Percentiles rank a stretch among this genome's conserved stretches.
phyloP scores from a whole-genome alignment of 2,113 vertebrate species.

The Merops nubicus region DNA sequence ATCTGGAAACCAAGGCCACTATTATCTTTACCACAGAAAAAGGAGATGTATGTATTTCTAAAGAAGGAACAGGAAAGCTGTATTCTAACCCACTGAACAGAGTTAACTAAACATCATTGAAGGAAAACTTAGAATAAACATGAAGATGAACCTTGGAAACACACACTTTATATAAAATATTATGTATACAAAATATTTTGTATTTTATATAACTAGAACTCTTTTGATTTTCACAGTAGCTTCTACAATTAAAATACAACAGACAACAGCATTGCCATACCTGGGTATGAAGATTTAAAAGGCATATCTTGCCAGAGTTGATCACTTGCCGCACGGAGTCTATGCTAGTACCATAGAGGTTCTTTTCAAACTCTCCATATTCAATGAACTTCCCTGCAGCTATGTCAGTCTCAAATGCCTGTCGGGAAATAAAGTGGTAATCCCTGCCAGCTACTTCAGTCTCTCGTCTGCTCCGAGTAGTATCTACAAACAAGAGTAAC shows the following conservation, averaged over 20 bases:
- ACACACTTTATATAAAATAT: neutral
- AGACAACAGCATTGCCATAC: conserved; percentile 72
- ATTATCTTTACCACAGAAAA: neutral
- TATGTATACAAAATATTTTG: no score
- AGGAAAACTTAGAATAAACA: neutral
- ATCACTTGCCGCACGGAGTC: conserved; percentile 91
- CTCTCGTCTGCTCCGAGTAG: conserved; percentile 86
- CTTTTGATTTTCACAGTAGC: neutral
- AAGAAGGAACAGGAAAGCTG: neutral
- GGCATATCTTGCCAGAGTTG: conserved; percentile 92
- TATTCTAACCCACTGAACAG: neutral
- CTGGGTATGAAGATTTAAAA: conserved; percentile 92
- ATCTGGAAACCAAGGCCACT: neutral
- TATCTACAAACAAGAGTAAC: conserved; percentile 80
- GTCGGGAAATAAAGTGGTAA: conserved; percentile 90
- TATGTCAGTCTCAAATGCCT: conserved; percentile 87
- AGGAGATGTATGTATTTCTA: no score
- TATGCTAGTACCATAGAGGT: conserved; percentile 93
- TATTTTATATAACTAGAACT: neutral
- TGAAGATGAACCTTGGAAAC: neutral
- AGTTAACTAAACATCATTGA: neutral
- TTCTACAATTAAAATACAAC: neutral
- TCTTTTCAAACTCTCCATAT: conserved; percentile 93
- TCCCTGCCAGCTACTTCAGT: conserved; percentile 91
- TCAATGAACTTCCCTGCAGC: conserved; percentile 91